Conservation (phyloP, 2,797 vertebrate species). For the Sebastes itinus region DNA sequence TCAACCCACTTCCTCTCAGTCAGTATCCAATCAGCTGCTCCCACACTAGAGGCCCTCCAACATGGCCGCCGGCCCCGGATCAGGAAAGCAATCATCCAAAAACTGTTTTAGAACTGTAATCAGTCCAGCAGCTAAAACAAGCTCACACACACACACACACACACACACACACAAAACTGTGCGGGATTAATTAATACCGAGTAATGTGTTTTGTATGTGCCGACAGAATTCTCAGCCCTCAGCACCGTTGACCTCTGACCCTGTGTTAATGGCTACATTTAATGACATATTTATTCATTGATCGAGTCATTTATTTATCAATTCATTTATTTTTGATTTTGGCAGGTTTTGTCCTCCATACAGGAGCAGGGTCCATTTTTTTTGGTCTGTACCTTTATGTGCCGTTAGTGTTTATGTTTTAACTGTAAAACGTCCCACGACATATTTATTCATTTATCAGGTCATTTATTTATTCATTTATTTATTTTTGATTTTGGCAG, state of each 20-base stretch:
- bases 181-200: not conserved
- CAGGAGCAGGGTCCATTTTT: too few species aligned
- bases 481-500: too few species aligned
- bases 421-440: too few species aligned
- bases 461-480: too few species aligned
- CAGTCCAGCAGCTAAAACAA: not conserved
- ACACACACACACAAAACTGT: not conserved
- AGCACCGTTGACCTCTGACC: slow-evolving; percentile 24
- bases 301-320: too few species aligned
- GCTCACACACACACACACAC: not conserved
- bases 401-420: not conserved
- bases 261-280: too few species aligned
- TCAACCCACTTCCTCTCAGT: not conserved
- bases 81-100: not conserved
- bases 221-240: not conserved
- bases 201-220: not conserved
- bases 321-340: too few species aligned
- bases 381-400: not conserved
- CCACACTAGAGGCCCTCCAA: not conserved
- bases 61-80: not conserved
- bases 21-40: not conserved
- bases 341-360: too few species aligned
- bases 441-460: too few species aligned
- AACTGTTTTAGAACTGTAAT: not conserved
- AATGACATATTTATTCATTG: too few species aligned